Evolutionary conservation across 2,888 invertebrate species (phyloP), one percentile per base, ranked within the genome.

Genomic region (Drosophila falleni): DNA sequence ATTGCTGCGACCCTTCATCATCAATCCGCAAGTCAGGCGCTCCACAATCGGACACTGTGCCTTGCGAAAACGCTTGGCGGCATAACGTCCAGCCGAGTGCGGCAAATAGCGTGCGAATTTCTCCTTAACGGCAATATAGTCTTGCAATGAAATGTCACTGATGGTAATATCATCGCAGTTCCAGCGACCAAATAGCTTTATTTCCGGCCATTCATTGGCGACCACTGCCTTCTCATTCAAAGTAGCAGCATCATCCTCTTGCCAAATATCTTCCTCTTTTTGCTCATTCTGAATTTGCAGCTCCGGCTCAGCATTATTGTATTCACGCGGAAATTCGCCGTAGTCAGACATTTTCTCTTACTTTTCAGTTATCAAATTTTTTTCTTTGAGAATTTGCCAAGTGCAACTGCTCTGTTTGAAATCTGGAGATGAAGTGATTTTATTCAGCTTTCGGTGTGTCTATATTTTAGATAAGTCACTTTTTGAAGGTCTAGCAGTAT

Each of bases 1-100:
- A 92, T 99, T 99, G 94, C 99, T 99, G 84, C 99, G 96, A 9
- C 99, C 99, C 93, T 99, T 99, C 99, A 99, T 99, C 99, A 99
- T 99, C 85, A 99, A 93, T 0, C 98, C 98, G 93, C 98, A 98
- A 59, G 98, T 97, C 68, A 99, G 94, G 91, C 99, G 96, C 94
- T 99, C 99, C 63, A 99, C 99, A 91, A 99, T 99, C 10, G 99
- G 99, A 93, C 99, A 99, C 92, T 99, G 98, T 49, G 99, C 99
- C 94, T 99, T 99, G 72, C 99, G 96, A 94, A 99, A 99, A 79
- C 99, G 95, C 93, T 99, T 99, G 64, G 98, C 97, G 15, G 98
- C 99, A 94, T 98, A 99, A 88, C 99, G 96, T 70, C 99, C 99
- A 85, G 98, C 97, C 44, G 98, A 98, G 93, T 99, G 99, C 39